These are phyloP conservation scores for Matsumurasca onukii DNA, from an alignment of 1,140 invertebrate genomes.

Conservation along the genomic window DNA sequence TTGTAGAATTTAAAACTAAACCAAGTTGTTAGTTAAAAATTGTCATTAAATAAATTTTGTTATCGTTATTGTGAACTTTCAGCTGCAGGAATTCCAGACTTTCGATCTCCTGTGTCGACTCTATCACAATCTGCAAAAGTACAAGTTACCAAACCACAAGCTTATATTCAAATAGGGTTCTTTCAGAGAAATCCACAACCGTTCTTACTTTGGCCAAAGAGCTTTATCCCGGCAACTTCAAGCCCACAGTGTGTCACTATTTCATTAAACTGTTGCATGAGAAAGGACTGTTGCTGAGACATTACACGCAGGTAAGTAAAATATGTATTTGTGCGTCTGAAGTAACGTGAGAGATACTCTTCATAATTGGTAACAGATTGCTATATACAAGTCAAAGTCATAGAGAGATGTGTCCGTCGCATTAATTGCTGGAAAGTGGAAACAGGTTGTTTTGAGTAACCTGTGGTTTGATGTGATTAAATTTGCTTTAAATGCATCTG, in stretches of 20 bases:
- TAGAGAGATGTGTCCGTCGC: too few relatives aligned
- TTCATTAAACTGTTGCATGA: conserved; percentile 79
- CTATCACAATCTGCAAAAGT: conserved; percentile 91
- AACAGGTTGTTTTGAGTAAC: too few relatives aligned
- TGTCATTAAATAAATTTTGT: conserved; percentile 34
- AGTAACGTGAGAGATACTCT: too few relatives aligned
- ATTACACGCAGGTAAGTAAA: conserved; percentile 70
- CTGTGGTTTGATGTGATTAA: too few relatives aligned
- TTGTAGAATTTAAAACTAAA: background rate
- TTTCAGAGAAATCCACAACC: conserved; percentile 81
- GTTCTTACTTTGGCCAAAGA: conserved; percentile 86
- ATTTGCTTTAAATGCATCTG: too few relatives aligned
- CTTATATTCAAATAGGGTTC: conserved; percentile 91
- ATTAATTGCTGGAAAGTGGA: too few relatives aligned
- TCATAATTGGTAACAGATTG: too few relatives aligned
- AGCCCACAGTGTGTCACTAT: conserved; percentile 81
- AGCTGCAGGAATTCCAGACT: conserved; percentile 95
- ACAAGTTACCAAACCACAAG: conserved; percentile 91
- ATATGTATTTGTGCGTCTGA: too few relatives aligned
- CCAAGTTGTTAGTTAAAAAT: background rate
- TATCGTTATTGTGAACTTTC: conserved; percentile 44
- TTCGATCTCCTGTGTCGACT: conserved; percentile 89
- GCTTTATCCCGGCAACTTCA: conserved; percentile 78
- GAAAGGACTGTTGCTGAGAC: conserved; percentile 75
- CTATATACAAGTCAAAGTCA: too few relatives aligned